A percentile compares a stretch with the other conserved stretches of the same genome.
Evolutionary conservation across 2,797 vertebrate genomes (phyloP).

Genomic region (Pangasius sanitwongsei): DNA sequence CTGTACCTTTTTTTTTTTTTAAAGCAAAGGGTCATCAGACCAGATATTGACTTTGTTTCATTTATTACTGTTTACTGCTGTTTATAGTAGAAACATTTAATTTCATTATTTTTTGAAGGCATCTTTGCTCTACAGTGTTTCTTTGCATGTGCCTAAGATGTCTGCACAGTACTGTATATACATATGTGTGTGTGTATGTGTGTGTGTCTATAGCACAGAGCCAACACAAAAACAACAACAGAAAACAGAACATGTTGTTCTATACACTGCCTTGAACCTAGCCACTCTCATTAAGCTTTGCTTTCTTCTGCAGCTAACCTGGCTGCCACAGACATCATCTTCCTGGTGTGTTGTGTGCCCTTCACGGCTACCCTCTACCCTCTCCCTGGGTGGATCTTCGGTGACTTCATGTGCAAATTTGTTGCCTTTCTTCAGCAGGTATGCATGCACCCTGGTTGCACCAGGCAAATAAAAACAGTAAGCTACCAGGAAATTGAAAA

Average conservation of each 20-base stretch:
- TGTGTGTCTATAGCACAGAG: too few species aligned
- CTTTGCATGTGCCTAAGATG: too few species aligned
- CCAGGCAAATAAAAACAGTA: not conserved
- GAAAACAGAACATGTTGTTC: not conserved
- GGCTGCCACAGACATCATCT: slow-evolving; percentile 83
- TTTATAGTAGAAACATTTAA: too few species aligned
- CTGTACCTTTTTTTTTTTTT: too few species aligned
- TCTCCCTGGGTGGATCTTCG: slow-evolving; percentile 83
- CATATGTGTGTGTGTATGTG: too few species aligned
- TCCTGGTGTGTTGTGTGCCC: slow-evolving; percentile 82
- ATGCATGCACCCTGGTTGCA: slow-evolving; percentile 36
- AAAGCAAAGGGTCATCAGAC: too few species aligned
- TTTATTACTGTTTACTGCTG: too few species aligned
- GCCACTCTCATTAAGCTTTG: not conserved
- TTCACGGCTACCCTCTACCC: slow-evolving; percentile 85
- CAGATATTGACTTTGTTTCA: too few species aligned
- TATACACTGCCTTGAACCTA: not conserved
- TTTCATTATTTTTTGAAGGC: too few species aligned
- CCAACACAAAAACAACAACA: not conserved
- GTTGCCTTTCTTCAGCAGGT: slow-evolving; percentile 85
- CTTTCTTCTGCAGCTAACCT: slow-evolving; percentile 75
- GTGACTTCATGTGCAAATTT: slow-evolving; percentile 85
- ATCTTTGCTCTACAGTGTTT: too few species aligned
- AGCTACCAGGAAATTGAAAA: not conserved
- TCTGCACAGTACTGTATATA: too few species aligned